phyloP scores from a whole-genome alignment of 2,113 vertebrate genomes.

The Mohoua ochrocephala region DNA sequence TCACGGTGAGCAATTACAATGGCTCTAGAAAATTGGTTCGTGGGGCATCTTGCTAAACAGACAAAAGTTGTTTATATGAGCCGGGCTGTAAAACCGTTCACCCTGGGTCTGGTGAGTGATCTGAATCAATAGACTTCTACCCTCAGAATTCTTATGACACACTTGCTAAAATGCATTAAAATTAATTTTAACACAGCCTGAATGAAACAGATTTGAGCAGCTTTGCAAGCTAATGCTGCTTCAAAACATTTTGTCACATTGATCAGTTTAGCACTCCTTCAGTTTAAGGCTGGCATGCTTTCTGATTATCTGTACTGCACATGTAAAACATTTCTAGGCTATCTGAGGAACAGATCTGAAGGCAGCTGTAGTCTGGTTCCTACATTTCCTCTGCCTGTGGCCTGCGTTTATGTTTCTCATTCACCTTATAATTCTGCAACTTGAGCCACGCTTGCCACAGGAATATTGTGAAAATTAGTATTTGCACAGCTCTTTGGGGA shows the following conservation, averaged over 20 bases:
- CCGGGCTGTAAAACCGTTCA: background rate
- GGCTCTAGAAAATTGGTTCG: background rate
- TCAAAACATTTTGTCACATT: background rate
- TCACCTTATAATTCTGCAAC: background rate
- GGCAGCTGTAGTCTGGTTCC: background rate
- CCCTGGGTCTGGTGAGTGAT: background rate
- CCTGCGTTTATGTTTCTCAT: background rate
- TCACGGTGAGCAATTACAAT: background rate
- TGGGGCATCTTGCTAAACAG: constrained; percentile 11
- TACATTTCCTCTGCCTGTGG: background rate
- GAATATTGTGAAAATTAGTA: background rate
- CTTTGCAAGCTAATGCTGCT: background rate
- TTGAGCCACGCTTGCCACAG: background rate
- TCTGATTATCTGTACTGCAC: background rate
- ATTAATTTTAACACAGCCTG: background rate
- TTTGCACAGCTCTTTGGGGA: background rate
- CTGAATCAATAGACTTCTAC: background rate
- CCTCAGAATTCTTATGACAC: background rate
- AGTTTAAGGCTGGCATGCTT: background rate
- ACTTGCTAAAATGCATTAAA: constrained; percentile 7
- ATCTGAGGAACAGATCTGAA: background rate
- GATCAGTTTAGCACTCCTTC: background rate
- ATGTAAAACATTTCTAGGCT: background rate
- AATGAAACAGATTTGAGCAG: background rate
- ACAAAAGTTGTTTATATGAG: background rate